Evolutionary conservation across 2,888 invertebrate genomes (phyloP), one percentile per base, ranked within the genome.

Genomic region (Automeris io): DNA sequence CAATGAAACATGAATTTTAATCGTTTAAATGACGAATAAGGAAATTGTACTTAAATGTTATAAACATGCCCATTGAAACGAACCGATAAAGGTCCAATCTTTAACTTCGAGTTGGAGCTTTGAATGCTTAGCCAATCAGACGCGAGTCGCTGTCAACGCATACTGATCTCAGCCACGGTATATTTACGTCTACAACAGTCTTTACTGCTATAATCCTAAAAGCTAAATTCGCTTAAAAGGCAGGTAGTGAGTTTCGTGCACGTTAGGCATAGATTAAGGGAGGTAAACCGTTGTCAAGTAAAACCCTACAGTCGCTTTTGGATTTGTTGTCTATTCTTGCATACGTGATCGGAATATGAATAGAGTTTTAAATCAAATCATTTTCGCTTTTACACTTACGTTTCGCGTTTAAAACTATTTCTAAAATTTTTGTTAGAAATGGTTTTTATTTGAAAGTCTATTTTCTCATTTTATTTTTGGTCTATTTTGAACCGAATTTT

Each of bases 91-190:
- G 63, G 61, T 63, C 61, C 65, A 78, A 73, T 75, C 77, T 74
- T 72, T 70, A 57, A 61, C 69, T 60, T 49, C 53, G 60, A 62
- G 67, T 64, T 45, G 37, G 34, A 39, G 60, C 63, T 63, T 58
- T 64, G 60, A 62, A 61, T 60, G 61, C 61, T 65, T 64, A 54
- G 67, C 78, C 82, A 81, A 82, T 81, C 82, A 81, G 73, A 68
- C 70, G 59, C 45, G 45, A 42, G 43, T 66, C 49, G 76, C 67
- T 48, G 46, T 46, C 42, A 47, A 53, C 54, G 82, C 74, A 83
- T 83, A 83, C 76, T 74, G 72, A 85, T 76, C 49, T 47, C 26
- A 33, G 3, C 53, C 45, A 55, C 32, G 25, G 40, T 47, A 41
- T 35, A 33, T 41, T 42, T 48, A 31, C 54, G 18, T 9, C 5